Evolutionary conservation across 2,797 vertebrate species (phyloP).

Genomic region (Semaprochilodus insignis): DNA sequence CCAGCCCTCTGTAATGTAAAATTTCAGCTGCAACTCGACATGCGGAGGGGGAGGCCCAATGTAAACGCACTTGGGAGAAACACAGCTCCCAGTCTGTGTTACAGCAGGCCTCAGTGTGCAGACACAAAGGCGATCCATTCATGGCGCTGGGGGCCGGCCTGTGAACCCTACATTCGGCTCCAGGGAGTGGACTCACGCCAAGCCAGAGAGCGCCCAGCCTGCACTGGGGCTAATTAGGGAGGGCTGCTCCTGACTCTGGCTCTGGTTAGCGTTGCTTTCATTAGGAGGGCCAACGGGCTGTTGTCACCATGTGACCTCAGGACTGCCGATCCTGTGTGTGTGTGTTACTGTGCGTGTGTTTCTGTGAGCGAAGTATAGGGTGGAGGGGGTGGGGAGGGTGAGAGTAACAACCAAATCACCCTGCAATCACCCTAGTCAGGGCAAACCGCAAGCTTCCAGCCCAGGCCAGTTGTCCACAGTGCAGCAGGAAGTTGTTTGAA

Average conservation of each 20-base stretch:
- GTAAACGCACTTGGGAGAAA: conserved; percentile 79
- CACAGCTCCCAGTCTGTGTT: conserved; percentile 76
- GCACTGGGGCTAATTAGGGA: conserved; percentile 77
- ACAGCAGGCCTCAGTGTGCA: conserved; percentile 81
- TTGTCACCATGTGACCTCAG: conserved; percentile 65
- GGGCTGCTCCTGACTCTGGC: conserved; percentile 66
- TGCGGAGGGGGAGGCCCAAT: conserved; percentile 75
- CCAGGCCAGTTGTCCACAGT: conserved; percentile 64
- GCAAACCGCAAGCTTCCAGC: conserved; percentile 58
- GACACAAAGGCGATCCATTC: conserved; percentile 85
- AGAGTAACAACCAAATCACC: conserved; percentile 30
- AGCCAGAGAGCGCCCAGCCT: conserved; percentile 63
- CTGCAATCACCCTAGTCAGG: conserved; percentile 57
- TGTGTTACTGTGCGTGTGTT: conserved; percentile 23
- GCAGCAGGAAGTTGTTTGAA: conserved; percentile 58
- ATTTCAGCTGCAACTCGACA: conserved; percentile 74
- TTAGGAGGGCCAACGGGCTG: conserved; percentile 70
- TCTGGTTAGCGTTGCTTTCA: conserved; percentile 68
- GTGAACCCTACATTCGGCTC: conserved; percentile 81
- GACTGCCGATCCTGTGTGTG: conserved; percentile 49
- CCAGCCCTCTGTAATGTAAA: conserved; percentile 66
- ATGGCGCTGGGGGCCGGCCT: conserved; percentile 77
- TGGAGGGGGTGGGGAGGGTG: background rate
- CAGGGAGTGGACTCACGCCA: conserved; percentile 76
- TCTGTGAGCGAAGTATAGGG: background rate